Evolutionary conservation across 2,888 invertebrate genomes (phyloP).

Genomic region (Chaetogeoica ovagalla): DNA sequence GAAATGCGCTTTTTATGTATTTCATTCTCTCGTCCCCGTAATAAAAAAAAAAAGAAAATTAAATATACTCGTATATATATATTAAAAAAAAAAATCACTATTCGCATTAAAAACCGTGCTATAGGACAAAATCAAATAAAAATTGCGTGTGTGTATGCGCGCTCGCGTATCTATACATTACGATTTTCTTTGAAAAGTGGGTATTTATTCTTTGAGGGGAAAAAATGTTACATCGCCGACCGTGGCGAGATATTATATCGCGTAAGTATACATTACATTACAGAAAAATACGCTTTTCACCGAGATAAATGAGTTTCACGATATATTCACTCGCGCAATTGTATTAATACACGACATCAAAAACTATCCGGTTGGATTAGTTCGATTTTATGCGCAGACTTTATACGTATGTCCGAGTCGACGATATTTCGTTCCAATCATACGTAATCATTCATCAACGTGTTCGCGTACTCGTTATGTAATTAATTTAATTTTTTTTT

Average conservation of each 20-base stretch:
- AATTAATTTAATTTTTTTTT: no score
- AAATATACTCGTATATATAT: constrained; percentile 3
- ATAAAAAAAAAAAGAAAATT: no score
- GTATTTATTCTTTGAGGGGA: constrained; percentile 1
- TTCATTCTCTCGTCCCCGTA: neutral
- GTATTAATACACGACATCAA: neutral
- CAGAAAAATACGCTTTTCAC: neutral
- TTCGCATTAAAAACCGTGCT: neutral
- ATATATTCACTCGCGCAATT: neutral
- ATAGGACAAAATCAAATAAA: neutral
- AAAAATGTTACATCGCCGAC: constrained; percentile 16
- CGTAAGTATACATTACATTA: neutral
- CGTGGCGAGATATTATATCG: neutral
- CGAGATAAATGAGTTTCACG: neutral
- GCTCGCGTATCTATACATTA: neutral
- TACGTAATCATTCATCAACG: no score
- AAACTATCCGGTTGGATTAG: neutral
- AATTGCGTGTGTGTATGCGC: neutral
- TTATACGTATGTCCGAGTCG: no score
- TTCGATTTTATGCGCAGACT: neutral
- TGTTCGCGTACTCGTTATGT: no score
- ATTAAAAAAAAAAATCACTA: neutral
- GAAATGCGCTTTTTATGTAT: no score
- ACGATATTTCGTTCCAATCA: no score
- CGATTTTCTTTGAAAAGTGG: constrained; percentile 9